phyloP scores from a whole-genome alignment of 2,797 vertebrate species.

The Corythornis leucogaster region DNA sequence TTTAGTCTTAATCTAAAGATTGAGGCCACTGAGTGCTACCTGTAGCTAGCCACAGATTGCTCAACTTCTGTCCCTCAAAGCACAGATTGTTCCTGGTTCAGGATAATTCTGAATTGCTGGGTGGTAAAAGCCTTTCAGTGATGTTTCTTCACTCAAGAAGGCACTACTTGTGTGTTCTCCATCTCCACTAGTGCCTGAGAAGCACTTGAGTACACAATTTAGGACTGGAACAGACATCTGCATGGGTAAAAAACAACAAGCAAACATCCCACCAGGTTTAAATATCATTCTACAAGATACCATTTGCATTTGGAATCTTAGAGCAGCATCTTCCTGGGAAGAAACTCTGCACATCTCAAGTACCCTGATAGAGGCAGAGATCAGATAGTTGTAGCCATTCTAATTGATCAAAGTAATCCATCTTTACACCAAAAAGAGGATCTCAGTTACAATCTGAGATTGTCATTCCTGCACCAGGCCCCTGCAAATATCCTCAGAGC shows the following conservation, averaged over 20 bases:
- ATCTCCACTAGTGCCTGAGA: not conserved
- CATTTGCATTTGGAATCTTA: not conserved
- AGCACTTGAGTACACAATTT: rapidly evolving
- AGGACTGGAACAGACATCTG: not conserved
- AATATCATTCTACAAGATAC: not conserved
- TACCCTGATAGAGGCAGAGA: not conserved
- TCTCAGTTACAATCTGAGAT: not conserved
- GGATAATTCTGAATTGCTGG: not conserved
- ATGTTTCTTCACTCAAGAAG: not conserved
- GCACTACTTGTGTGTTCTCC: not conserved
- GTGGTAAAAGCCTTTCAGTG: not conserved
- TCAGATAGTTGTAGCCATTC: not conserved
- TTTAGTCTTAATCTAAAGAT: conserved; percentile 49
- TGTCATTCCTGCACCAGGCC: not conserved
- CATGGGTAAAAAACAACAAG: not conserved
- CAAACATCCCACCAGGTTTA: not conserved
- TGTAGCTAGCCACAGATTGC: not conserved
- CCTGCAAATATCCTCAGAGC: not conserved
- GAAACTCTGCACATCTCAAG: not conserved
- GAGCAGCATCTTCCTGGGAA: not conserved
- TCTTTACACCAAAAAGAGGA: not conserved
- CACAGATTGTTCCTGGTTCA: not conserved
- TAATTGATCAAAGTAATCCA: not conserved
- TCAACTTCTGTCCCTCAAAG: not conserved
- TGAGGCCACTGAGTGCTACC: not conserved